Evolutionary conservation across 2,888 invertebrate species (phyloP).

Genomic region (Lepidochrysops patricia): DNA sequence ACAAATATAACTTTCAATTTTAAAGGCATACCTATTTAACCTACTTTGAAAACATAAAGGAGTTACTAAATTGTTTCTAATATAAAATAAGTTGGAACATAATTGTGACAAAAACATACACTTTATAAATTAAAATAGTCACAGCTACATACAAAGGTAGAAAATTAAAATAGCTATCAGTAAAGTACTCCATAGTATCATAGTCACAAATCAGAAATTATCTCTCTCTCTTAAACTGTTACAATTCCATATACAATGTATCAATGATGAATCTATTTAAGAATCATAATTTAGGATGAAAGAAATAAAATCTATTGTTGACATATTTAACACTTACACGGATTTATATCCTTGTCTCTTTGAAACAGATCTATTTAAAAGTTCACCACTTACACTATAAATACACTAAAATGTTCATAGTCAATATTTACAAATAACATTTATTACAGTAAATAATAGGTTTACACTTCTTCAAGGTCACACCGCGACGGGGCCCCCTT

Average conservation of each 20-base stretch:
- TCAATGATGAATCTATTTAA: background rate
- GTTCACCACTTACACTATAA: background rate
- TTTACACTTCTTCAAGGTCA: conserved; percentile 36
- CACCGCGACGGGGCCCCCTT: conserved; percentile 42
- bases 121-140: background rate
- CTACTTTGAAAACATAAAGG: background rate
- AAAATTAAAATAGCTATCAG: background rate
- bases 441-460: background rate
- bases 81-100: background rate
- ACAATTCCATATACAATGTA: background rate
- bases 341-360: background rate
- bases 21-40: conserved; percentile 1
- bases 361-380: conserved; percentile 8
- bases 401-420: background rate
- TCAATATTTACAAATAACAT: conserved; percentile 6
- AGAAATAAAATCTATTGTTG: background rate
- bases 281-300: too few relatives aligned
- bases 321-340: background rate
- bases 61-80: background rate
- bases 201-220: background rate
- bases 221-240: background rate
- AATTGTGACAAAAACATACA: background rate
- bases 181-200: background rate
- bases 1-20: conserved; percentile 1
- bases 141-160: background rate